phyloP scores from a whole-genome alignment of 1,140 invertebrate genomes.

The Dreissena polymorpha region DNA sequence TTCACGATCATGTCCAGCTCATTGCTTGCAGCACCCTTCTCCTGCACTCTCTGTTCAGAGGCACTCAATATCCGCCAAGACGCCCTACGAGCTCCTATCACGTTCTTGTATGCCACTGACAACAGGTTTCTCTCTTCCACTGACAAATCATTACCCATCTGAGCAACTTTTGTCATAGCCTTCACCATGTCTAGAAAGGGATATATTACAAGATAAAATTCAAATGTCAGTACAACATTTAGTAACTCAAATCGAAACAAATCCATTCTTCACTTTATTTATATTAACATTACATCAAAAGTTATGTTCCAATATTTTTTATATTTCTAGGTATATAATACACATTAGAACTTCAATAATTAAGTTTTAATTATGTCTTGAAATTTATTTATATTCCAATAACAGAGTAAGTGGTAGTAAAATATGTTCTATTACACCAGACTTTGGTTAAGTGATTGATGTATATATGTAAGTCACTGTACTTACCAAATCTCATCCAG shows the following conservation, averaged over 20 bases:
- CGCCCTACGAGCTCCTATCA: constrained; percentile 96
- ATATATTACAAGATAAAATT: neutral
- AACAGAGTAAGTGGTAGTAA: too few relatives aligned
- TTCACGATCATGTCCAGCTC: constrained; percentile 81
- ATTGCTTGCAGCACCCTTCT: constrained; percentile 82
- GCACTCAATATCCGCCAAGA: constrained; percentile 98
- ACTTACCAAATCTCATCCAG: too few relatives aligned
- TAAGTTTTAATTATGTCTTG: too few relatives aligned
- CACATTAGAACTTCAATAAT: too few relatives aligned
- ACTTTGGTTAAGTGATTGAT: too few relatives aligned
- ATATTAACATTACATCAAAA: neutral
- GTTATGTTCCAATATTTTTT: too few relatives aligned
- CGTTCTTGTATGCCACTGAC: constrained; percentile 99
- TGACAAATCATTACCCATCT: constrained; percentile 63
- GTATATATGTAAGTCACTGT: too few relatives aligned
- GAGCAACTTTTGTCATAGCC: constrained; percentile 75
- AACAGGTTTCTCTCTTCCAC: constrained; percentile 96
- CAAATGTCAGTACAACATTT: too few relatives aligned
- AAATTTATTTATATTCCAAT: too few relatives aligned
- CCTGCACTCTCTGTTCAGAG: constrained; percentile 93
- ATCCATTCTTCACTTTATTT: neutral
- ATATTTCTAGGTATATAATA: too few relatives aligned
- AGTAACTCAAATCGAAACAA: too few relatives aligned
- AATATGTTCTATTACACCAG: too few relatives aligned
- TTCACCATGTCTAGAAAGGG: constrained; percentile 76